phyloP scores from a whole-genome alignment of 2,113 vertebrate species.

The Propithecus coquereli region DNA sequence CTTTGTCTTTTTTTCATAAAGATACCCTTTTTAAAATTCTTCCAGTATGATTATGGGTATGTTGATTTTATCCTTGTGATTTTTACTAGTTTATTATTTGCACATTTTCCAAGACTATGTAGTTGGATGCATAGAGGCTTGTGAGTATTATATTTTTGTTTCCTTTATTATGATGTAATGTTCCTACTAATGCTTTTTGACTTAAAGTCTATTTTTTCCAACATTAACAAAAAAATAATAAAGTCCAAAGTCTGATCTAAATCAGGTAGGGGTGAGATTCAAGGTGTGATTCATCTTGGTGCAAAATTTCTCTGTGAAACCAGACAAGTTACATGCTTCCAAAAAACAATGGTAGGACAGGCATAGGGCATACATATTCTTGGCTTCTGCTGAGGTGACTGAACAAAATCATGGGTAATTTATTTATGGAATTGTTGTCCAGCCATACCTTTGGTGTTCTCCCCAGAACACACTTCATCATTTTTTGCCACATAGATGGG shows the following conservation, averaged over 20 bases:
- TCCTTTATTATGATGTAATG: not conserved
- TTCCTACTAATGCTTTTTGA: not conserved
- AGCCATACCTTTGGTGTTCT: not conserved
- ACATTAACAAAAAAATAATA: not conserved
- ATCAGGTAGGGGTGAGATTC: not conserved
- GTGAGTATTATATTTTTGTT: not conserved
- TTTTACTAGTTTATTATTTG: not conserved
- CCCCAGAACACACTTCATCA: not conserved
- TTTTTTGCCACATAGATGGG: not conserved
- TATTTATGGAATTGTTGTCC: not conserved
- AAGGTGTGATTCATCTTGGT: not conserved
- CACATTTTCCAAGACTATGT: not conserved
- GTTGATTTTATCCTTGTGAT: not conserved
- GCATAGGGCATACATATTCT: not conserved
- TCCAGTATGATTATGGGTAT: not conserved
- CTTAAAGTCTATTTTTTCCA: not conserved
- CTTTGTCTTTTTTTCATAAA: not conserved
- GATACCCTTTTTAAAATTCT: not conserved
- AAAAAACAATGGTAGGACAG: not conserved
- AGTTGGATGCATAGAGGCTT: not conserved
- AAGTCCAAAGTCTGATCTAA: no score
- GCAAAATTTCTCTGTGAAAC: not conserved
- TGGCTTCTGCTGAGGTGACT: not conserved
- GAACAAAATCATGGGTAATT: not conserved
- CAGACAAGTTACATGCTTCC: not conserved